Evolutionary conservation across 92 coral and sea anemone genomes (phyloP), one percentile per base, ranked within the genome.

Genomic region (Bergia puertoricense): DNA sequence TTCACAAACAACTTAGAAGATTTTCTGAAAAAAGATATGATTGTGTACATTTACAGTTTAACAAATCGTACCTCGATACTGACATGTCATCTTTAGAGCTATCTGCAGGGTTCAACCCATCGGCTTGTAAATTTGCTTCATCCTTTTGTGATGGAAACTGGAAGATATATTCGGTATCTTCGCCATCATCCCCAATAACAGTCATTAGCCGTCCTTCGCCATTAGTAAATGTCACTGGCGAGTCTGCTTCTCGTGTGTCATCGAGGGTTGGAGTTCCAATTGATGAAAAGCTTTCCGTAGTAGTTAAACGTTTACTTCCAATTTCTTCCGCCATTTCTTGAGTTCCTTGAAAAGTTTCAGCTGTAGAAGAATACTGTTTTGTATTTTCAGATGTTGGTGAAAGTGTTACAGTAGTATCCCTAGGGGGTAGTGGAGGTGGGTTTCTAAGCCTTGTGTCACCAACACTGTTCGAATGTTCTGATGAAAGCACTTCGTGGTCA

Each of bases 51-150:
- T 30, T 36, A 57, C n/a, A 8, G 39, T 23, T 36, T 59, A 80
- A 20, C 45, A 76, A 30, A 81, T 9, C 99, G 85, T 39, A 97
- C 99, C 99, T 97, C 81, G 97, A 97, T 16, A 94, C 46, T 13
- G 99, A 93, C 18, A 89, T 72, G 80, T 91, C 89, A 83, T 91
- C 94, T 81, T 89, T 89, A 56, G 92, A 88, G 71, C 97, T 92
- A 23, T 94, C 93, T 73, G 86, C 50, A 57, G 90, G 91, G 46
- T 89, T 90, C 16, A 80, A 69, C 20, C 88, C 92, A 56, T 86
- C 91, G 48, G 41, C 23, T 73, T 43, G 86, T 23, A 48, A 69
- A 45, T 10, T 42, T 83, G 77, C 23, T 68, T 44, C 86, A 13
- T 68, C 76, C 2, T 71, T 67, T 66, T 67, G 76, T 10, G 40